phyloP scores from a whole-genome alignment of 1,140 invertebrate species.

The Metopolophium dirhodum region DNA sequence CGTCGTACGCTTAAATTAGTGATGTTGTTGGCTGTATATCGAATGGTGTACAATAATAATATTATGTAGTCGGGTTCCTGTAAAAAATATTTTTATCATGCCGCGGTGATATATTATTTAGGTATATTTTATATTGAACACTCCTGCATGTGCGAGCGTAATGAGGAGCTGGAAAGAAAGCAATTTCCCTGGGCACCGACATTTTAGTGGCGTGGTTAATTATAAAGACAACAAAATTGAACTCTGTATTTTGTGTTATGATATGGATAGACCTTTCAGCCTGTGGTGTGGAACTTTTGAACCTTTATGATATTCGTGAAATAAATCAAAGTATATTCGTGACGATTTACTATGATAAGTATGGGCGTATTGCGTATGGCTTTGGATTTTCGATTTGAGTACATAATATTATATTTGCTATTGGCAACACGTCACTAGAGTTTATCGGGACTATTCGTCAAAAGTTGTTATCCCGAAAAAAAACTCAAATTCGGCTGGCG shows the following conservation, averaged over 20 bases:
- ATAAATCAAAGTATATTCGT: background rate
- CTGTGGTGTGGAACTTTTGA: background rate
- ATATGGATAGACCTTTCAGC: background rate
- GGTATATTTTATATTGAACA: background rate
- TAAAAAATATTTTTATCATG: background rate
- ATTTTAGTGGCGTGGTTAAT: background rate
- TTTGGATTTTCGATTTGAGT: background rate
- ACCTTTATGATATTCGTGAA: background rate
- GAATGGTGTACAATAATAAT: background rate
- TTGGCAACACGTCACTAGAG: background rate
- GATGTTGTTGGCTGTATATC: background rate
- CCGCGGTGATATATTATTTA: background rate
- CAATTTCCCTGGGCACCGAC: background rate
- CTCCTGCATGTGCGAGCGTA: background rate
- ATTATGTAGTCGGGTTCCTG: background rate
- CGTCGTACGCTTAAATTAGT: background rate
- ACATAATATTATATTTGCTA: background rate
- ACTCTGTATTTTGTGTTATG: background rate
- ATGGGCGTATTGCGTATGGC: background rate
- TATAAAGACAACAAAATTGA: background rate
- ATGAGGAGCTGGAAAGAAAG: background rate
- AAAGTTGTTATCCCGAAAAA: background rate
- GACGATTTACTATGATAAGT: background rate
- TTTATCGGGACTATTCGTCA: constrained; percentile 7
- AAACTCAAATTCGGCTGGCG: background rate